Percentiles rank a stretch among this genome's conserved stretches.
These are phyloP conservation scores for Marmota monax DNA, from an alignment of 2,113 vertebrate species.

Conservation along the genomic window DNA sequence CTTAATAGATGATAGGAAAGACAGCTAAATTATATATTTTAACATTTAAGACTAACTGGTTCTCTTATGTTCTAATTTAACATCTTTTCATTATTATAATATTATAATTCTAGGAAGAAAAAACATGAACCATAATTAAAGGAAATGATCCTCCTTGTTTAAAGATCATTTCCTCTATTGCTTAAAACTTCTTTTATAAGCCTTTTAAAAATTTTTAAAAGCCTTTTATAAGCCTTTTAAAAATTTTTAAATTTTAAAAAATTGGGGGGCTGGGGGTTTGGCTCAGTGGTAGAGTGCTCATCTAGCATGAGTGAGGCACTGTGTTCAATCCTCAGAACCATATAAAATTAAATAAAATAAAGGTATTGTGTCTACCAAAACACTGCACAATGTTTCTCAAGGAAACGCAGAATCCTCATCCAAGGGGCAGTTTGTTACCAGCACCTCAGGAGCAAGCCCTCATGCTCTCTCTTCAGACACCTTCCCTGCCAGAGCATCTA, in stretches of 20 bases:
- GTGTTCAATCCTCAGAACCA: no score
- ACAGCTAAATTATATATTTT: constrained; percentile 47
- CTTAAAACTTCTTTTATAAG: constrained; percentile 42
- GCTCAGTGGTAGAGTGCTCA: no score
- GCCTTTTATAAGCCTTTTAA: background rate
- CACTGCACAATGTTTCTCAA: background rate
- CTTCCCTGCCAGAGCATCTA: background rate
- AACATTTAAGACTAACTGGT: constrained; percentile 25
- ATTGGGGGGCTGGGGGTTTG: no score
- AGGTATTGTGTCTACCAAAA: no score
- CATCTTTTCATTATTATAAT: constrained; percentile 60
- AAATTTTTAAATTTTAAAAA: no score
- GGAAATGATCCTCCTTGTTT: constrained; percentile 35
- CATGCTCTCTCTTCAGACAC: background rate
- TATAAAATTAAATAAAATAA: no score
- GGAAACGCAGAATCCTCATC: background rate
- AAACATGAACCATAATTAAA: constrained; percentile 54
- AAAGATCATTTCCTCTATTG: constrained; percentile 39
- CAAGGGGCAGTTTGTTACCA: background rate
- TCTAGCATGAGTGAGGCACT: no score
- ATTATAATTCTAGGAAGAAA: constrained; percentile 47
- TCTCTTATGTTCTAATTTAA: background rate
- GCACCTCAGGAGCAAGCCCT: background rate
- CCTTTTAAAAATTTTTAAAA: background rate
- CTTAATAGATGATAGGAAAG: constrained; percentile 5